phyloP scores from a whole-genome alignment of 2,888 invertebrate species.

The Abrostola triplasia region DNA sequence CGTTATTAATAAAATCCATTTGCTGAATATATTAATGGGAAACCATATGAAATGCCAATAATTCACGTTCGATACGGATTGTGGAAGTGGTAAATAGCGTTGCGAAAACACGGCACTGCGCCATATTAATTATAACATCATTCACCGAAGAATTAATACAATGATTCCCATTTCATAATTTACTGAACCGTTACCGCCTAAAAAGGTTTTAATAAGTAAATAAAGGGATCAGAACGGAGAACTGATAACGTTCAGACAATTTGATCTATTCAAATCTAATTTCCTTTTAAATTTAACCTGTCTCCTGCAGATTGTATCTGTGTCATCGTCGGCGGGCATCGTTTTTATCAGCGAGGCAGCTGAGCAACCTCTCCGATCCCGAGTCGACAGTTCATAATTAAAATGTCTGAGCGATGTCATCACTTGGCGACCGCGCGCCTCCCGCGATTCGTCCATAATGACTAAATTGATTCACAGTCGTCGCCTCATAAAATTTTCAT shows the following conservation, averaged over 20 bases:
- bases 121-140: constrained; percentile 41
- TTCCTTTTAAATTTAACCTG: constrained; percentile 83
- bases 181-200: constrained; percentile 31
- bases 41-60: constrained; percentile 43
- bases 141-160: constrained; percentile 30
- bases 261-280: constrained; percentile 82
- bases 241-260: constrained; percentile 69
- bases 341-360: constrained; percentile 77
- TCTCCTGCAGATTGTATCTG: constrained; percentile 82
- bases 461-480: constrained; percentile 83
- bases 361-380: constrained; percentile 70
- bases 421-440: constrained; percentile 66
- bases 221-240: constrained; percentile 55
- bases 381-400: constrained; percentile 85
- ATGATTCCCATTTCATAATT: constrained; percentile 38
- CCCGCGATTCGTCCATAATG: constrained; percentile 72
- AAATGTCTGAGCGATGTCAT: constrained; percentile 84
- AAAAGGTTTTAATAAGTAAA: constrained; percentile 57
- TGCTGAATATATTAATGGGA: constrained; percentile 31
- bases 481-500: constrained; percentile 71
- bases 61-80: constrained; percentile 28
- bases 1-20: constrained; percentile 50
- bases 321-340: constrained; percentile 72
- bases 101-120: constrained; percentile 25
- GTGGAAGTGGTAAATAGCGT: constrained; percentile 41